Evolutionary conservation across 2,888 invertebrate species (phyloP).

Genomic region (Monopis laevigella): DNA sequence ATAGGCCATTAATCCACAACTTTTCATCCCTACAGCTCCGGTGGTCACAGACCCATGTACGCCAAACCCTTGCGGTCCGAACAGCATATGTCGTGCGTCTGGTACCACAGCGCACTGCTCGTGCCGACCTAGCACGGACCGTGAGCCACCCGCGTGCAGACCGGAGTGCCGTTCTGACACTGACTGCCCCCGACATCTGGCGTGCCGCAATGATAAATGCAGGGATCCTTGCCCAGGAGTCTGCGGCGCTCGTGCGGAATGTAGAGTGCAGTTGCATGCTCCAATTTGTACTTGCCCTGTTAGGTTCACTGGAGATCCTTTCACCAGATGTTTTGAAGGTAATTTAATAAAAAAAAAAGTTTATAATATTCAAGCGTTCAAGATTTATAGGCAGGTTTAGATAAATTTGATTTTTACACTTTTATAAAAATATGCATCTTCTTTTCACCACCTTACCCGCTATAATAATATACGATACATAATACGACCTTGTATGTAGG

Average conservation of each 20-base stretch:
- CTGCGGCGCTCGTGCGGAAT: conserved; percentile 79
- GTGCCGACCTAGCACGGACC: conserved; percentile 73
- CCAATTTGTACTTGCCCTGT: conserved; percentile 79
- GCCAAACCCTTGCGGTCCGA: conserved; percentile 77
- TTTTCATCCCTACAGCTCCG: conserved; percentile 27
- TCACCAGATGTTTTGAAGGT: conserved; percentile 72
- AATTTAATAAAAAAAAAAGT: conserved; percentile 20
- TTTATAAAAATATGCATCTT: too few species aligned
- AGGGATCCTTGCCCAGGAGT: conserved; percentile 79
- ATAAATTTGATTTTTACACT: too few species aligned
- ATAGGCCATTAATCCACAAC: too few species aligned
- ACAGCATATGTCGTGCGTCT: conserved; percentile 74
- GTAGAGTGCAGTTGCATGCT: conserved; percentile 76
- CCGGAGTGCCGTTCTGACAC: conserved; percentile 79
- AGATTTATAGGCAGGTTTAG: too few species aligned
- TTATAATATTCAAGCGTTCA: neutral
- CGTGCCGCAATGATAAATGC: conserved; percentile 74
- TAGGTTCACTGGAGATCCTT: conserved; percentile 79
- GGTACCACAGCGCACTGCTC: conserved; percentile 74
- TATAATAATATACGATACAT: too few species aligned
- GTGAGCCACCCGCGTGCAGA: conserved; percentile 79
- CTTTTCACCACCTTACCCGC: too few species aligned
- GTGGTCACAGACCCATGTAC: conserved; percentile 66
- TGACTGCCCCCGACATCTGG: conserved; percentile 71
- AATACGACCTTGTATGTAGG: too few species aligned